phyloP scores from a whole-genome alignment of 2,888 invertebrate species.

The Eupithecia abbreviata region DNA sequence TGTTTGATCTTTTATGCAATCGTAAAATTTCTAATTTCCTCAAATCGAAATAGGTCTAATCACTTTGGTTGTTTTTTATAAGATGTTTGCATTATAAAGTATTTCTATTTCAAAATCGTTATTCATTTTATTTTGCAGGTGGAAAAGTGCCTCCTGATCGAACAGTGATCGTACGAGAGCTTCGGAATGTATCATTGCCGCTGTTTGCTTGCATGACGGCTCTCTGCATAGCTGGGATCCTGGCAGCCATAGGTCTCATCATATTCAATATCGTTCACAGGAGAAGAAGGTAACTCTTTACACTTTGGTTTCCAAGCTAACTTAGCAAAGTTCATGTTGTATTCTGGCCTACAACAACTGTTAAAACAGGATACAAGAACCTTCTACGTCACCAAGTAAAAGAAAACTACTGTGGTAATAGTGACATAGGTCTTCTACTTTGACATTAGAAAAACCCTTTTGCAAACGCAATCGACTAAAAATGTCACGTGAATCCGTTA shows the following conservation, averaged over 20 bases:
- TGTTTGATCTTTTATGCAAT: slow-evolving; percentile 33
- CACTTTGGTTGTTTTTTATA: not conserved
- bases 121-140: slow-evolving; percentile 72
- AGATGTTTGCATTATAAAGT: no score
- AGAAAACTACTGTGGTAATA: slow-evolving; percentile 30
- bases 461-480: slow-evolving; percentile 43
- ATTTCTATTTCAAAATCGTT: not conserved
- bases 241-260: slow-evolving; percentile 92
- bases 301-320: not conserved
- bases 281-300: slow-evolving; percentile 92
- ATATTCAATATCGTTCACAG: slow-evolving; percentile 96
- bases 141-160: slow-evolving; percentile 97
- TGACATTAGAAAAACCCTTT: slow-evolving; percentile 36
- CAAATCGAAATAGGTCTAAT: not conserved
- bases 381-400: slow-evolving; percentile 10
- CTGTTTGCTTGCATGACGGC: slow-evolving; percentile 97
- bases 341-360: not conserved
- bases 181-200: slow-evolving; percentile 94
- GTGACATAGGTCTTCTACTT: slow-evolving; percentile 34
- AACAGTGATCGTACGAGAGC: slow-evolving; percentile 92
- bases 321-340: not conserved
- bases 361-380: slow-evolving; percentile 10
- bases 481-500: slow-evolving; percentile 42
- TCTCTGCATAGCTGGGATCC: slow-evolving; percentile 94
- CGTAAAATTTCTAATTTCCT: slow-evolving; percentile 12